Evolutionary conservation across 23 tunicate genomes (phyloP).

Genomic region (Halocynthia roretzi): DNA sequence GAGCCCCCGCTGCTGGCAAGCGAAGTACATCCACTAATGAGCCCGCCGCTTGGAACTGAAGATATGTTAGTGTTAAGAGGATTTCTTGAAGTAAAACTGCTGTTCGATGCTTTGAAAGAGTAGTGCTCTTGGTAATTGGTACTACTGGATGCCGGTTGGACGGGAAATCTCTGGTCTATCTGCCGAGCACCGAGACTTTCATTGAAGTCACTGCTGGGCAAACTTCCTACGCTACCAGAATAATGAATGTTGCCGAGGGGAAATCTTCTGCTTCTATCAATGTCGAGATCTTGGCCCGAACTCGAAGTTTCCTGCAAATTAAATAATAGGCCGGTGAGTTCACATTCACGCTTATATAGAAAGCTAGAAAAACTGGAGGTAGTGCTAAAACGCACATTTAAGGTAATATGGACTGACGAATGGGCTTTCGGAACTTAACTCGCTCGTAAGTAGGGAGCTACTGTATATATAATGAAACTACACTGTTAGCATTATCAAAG

Average conservation of each 20-base stretch:
- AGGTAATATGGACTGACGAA: too few species aligned
- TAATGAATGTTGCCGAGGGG: slow-evolving; percentile 4
- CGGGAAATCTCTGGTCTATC: too few species aligned
- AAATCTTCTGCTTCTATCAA: neutral
- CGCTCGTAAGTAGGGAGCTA: too few species aligned
- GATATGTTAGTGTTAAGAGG: neutral
- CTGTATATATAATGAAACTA: too few species aligned
- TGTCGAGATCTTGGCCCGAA: neutral
- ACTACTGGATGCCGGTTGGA: neutral
- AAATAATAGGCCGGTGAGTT: neutral
- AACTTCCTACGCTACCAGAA: slow-evolving; percentile 30
- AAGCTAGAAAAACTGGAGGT: too few species aligned
- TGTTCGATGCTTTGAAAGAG: neutral
- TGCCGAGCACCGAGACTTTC: neutral
- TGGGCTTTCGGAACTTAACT: too few species aligned
- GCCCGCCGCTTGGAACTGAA: neutral
- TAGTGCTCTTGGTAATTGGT: slow-evolving; percentile 1
- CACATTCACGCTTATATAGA: too few species aligned
- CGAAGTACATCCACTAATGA: neutral
- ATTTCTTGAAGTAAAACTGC: neutral
- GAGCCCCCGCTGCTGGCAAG: neutral
- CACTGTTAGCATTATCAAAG: too few species aligned
- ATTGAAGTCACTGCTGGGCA: neutral
- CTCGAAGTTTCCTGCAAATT: slow-evolving; percentile 5
- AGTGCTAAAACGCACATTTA: too few species aligned